These are phyloP conservation scores for Pelobates fuscus DNA, from an alignment of 2,113 vertebrate genomes.

Conservation along the genomic window DNA sequence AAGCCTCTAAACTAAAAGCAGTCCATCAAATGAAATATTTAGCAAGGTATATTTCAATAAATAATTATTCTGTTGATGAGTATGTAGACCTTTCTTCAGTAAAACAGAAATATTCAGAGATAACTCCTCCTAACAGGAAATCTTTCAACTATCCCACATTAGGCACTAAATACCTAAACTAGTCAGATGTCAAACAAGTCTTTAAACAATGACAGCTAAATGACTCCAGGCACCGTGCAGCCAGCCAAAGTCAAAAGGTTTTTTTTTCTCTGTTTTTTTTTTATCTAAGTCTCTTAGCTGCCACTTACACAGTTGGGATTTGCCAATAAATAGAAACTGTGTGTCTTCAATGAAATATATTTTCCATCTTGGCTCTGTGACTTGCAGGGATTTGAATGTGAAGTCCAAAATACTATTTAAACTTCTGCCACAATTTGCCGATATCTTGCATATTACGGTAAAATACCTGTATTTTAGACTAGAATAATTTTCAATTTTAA, in stretches of 20 bases:
- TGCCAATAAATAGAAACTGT: constrained; percentile 28
- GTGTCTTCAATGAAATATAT: constrained; percentile 20
- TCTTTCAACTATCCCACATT: constrained; percentile 47
- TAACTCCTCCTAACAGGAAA: constrained; percentile 21
- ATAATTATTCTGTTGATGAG: constrained; percentile 1
- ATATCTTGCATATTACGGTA: too few relatives aligned
- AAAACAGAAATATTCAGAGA: neutral
- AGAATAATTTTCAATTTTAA: too few relatives aligned
- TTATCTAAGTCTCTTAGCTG: constrained; percentile 40
- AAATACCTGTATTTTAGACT: too few relatives aligned
- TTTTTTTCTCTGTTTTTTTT: neutral
- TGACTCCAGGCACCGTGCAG: constrained; percentile 38
- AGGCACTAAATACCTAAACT: constrained; percentile 45
- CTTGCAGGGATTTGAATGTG: too few relatives aligned
- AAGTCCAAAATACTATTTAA: too few relatives aligned
- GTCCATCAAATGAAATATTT: too few relatives aligned
- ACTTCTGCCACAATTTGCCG: too few relatives aligned
- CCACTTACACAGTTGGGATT: constrained; percentile 32
- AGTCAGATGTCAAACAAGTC: constrained; percentile 45
- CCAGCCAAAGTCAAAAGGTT: constrained; percentile 20
- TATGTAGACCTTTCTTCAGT: neutral
- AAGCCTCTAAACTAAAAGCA: too few relatives aligned
- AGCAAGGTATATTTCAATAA: too few relatives aligned
- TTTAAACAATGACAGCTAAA: constrained; percentile 46
- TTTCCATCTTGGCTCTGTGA: too few relatives aligned